These are phyloP conservation scores for Tetramorium alpestre DNA, from an alignment of 1,140 invertebrate genomes.

Conservation along the genomic window DNA sequence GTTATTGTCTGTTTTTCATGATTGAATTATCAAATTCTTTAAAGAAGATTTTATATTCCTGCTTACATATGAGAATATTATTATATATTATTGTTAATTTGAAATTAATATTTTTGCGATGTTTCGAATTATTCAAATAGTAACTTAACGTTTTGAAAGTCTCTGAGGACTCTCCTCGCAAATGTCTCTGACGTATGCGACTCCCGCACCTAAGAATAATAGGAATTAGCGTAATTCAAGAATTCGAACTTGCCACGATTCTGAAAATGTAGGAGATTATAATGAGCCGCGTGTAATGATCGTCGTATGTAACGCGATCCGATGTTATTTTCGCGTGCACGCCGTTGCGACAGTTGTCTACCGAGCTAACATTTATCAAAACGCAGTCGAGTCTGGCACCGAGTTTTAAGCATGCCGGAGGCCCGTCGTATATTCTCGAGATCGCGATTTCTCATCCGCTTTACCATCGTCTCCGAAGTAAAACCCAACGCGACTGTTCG, in stretches of 20 bases:
- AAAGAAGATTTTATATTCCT: too few species aligned
- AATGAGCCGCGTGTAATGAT: conserved; percentile 21
- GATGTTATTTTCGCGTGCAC: conserved; percentile 47
- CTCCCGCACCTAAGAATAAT: too few species aligned
- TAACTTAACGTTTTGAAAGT: background rate
- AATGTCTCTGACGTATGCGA: too few species aligned
- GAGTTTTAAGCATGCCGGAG: conserved; percentile 68
- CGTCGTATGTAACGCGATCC: conserved; percentile 22
- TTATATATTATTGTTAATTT: too few species aligned
- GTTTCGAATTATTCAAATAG: background rate
- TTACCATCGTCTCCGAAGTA: background rate
- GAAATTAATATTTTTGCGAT: too few species aligned
- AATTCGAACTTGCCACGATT: background rate
- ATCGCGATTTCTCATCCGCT: background rate
- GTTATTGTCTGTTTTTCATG: too few species aligned
- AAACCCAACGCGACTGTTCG: background rate
- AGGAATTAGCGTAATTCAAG: background rate
- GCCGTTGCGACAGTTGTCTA: conserved; percentile 74
- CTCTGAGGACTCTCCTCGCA: too few species aligned
- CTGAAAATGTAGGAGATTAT: background rate
- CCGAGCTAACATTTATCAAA: conserved; percentile 77
- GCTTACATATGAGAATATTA: too few species aligned
- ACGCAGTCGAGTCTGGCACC: conserved; percentile 71
- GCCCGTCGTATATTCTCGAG: conserved; percentile 60
- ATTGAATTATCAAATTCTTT: too few species aligned